phyloP scores from a whole-genome alignment of 1,140 invertebrate species.

The Aphis craccivora region DNA sequence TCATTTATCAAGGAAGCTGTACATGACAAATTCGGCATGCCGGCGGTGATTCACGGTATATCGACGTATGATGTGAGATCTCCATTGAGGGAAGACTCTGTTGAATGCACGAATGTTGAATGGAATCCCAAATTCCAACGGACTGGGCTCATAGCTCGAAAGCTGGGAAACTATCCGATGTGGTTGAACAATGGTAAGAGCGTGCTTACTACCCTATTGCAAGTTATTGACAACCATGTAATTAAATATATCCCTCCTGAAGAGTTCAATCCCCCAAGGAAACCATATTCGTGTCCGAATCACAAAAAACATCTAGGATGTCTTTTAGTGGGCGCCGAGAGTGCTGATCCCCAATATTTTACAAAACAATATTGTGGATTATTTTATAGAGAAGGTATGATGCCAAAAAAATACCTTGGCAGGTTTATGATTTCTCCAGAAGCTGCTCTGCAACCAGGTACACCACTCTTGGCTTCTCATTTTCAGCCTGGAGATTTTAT shows the following conservation, averaged over 20 bases:
- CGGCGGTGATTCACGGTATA: conserved; percentile 64
- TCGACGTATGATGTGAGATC: conserved; percentile 65
- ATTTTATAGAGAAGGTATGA: conserved; percentile 85
- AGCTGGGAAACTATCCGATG: conserved; percentile 92
- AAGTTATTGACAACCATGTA: conserved; percentile 95
- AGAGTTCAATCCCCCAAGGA: conserved; percentile 71
- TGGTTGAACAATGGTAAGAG: conserved; percentile 88
- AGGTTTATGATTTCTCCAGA: conserved; percentile 88
- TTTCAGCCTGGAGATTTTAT: conserved; percentile 90
- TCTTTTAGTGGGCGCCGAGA: conserved; percentile 88
- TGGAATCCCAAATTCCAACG: conserved; percentile 75
- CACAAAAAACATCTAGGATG: conserved; percentile 71
- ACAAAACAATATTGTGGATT: conserved; percentile 89
- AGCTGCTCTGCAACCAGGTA: conserved; percentile 87
- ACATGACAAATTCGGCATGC: conserved; percentile 70
- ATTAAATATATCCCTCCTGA: conserved; percentile 90
- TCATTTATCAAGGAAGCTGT: conserved; percentile 83
- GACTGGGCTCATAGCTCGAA: conserved; percentile 87
- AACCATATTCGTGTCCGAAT: conserved; percentile 63
- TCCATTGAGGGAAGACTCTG: conserved; percentile 69
- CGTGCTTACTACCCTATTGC: conserved; percentile 81
- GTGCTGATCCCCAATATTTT: conserved; percentile 80
- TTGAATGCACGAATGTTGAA: conserved; percentile 64
- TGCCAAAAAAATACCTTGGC: conserved; percentile 84
- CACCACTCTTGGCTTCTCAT: conserved; percentile 86